Conservation (phyloP, 2,113 vertebrate genomes). For the Shinisaurus crocodilurus region DNA sequence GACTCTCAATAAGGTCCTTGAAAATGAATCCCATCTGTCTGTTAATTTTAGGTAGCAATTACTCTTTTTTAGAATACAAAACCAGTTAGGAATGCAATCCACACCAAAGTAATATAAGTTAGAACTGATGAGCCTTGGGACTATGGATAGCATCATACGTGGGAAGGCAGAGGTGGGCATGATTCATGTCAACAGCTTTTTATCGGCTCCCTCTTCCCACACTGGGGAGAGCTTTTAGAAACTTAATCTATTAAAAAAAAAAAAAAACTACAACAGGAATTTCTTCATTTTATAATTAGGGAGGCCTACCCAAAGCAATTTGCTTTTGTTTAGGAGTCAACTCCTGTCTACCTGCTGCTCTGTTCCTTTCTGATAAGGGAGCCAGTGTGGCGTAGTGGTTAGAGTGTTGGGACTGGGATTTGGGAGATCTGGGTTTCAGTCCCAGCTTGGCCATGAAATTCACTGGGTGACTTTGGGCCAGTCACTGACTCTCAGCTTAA, state of each 20-base stretch:
- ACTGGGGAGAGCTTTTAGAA: neutral
- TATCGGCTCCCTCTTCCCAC: neutral
- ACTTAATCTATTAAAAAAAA: neutral
- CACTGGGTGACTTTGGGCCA: too few species aligned
- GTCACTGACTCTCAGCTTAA: too few species aligned
- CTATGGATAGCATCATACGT: conserved; percentile 5
- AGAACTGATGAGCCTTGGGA: neutral
- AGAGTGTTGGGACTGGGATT: too few species aligned
- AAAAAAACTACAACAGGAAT: neutral
- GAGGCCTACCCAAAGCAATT: neutral
- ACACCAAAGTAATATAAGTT: neutral
- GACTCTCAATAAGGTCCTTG: neutral
- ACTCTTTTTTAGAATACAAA: neutral
- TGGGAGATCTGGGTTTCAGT: too few species aligned
- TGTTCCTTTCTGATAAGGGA: neutral
- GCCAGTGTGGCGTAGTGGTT: too few species aligned
- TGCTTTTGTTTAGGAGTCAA: neutral
- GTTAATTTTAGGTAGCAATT: neutral
- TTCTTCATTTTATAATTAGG: neutral
- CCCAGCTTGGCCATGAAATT: too few species aligned
- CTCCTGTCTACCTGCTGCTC: neutral
- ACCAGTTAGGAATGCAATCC: neutral
- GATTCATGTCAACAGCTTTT: conserved; percentile 1
- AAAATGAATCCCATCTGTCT: neutral
- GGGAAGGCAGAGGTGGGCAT: conserved; percentile 12